Evolutionary conservation across 2,888 invertebrate species (phyloP).

Genomic region (Catocala sponsa): DNA sequence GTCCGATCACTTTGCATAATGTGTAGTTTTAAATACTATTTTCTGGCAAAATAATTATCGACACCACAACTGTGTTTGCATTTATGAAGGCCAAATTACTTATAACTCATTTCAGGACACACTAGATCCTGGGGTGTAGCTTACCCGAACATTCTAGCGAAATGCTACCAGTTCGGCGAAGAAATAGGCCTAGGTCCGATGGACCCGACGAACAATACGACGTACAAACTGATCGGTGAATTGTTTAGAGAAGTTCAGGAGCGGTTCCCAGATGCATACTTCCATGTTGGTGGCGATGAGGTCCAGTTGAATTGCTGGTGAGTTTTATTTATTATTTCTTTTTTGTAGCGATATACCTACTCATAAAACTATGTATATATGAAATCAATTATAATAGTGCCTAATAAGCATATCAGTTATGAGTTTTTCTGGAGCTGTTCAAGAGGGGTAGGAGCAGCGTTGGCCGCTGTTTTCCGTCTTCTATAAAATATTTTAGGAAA

Average conservation of each 20-base stretch:
- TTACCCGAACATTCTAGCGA: slow-evolving; percentile 91
- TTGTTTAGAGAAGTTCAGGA: slow-evolving; percentile 91
- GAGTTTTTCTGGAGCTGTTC: no score
- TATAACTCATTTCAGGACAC: slow-evolving; percentile 80
- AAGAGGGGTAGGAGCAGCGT: no score
- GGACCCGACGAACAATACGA: slow-evolving; percentile 90
- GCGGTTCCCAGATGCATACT: slow-evolving; percentile 93
- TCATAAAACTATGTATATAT: no score
- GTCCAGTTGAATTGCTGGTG: slow-evolving; percentile 95
- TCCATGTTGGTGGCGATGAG: slow-evolving; percentile 98
- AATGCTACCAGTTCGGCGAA: slow-evolving; percentile 86
- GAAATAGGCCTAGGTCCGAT: slow-evolving; percentile 92
- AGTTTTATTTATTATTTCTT: slow-evolving; percentile 46
- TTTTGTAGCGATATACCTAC: background rate
- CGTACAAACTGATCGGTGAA: slow-evolving; percentile 90
- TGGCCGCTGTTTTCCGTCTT: no score
- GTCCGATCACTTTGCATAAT: no score
- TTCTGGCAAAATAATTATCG: no score
- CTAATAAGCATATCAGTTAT: no score
- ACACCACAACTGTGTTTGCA: no score
- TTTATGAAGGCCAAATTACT: no score
- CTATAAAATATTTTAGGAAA: no score
- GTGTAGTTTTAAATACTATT: no score
- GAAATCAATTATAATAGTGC: no score
- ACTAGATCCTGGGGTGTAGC: slow-evolving; percentile 95